Conservation (phyloP, 2,113 vertebrate genomes). For the Bettongia penicillata region DNA sequence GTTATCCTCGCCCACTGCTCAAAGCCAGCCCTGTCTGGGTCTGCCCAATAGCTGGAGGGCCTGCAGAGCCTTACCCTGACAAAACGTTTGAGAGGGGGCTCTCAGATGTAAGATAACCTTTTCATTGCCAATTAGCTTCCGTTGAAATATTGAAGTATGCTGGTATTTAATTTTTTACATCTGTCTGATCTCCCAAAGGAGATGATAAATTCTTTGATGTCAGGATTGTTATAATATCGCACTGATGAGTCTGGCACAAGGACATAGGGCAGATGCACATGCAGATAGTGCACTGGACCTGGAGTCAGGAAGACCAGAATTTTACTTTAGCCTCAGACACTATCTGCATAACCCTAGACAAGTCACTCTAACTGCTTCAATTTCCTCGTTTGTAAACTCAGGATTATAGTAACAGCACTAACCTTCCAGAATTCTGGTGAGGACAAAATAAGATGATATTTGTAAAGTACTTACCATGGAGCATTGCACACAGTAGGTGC, state of each 20-base stretch:
- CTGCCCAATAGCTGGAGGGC: background rate
- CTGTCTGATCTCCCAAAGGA: background rate
- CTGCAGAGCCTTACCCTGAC: background rate
- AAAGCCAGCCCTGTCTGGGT: background rate
- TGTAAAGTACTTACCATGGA: background rate
- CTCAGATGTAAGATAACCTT: background rate
- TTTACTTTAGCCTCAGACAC: background rate
- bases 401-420: background rate
- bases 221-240: background rate
- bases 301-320: background rate
- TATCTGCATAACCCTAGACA: background rate
- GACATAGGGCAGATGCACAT: background rate
- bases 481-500: background rate
- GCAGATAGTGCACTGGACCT: background rate
- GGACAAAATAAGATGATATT: background rate
- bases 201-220: background rate
- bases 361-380: background rate
- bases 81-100: background rate
- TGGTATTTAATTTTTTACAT: background rate
- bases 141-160: background rate
- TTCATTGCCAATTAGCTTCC: background rate
- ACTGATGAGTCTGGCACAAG: background rate
- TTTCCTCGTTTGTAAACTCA: background rate
- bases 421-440: background rate
- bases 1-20: background rate